These are phyloP conservation scores for Brachypterus glaber DNA, from an alignment of 2,888 invertebrate genomes.

Conservation along the genomic window DNA sequence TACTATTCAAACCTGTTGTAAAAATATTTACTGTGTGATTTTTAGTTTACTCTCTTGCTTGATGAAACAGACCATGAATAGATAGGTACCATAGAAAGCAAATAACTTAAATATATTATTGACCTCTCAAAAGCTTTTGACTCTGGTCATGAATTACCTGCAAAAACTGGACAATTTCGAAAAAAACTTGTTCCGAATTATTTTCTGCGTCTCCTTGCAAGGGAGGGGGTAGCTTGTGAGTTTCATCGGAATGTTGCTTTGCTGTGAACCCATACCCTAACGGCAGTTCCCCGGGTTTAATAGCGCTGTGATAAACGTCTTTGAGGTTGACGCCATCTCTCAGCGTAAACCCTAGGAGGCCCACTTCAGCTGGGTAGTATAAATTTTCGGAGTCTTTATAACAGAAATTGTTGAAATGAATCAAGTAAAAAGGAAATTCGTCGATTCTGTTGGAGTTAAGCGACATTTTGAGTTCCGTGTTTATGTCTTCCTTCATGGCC, in stretches of 20 bases:
- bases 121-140: no score
- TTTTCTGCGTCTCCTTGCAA: conserved; percentile 34
- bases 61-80: no score
- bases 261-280: conserved; percentile 42
- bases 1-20: no score
- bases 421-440: conserved; percentile 12
- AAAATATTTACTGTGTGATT: no score
- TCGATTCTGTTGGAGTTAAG: conserved; percentile 7
- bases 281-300: conserved; percentile 32
- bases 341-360: conserved; percentile 24
- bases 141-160: no score
- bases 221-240: conserved; percentile 43
- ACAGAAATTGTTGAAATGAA: conserved; percentile 28
- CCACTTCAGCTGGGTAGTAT: conserved; percentile 27
- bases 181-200: conserved; percentile 35
- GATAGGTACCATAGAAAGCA: no score
- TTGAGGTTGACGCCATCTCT: conserved; percentile 25
- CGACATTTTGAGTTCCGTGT: conserved; percentile 14
- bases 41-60: no score
- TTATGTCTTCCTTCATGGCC: conserved; percentile 22
- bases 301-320: conserved; percentile 24
- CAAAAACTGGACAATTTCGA: conserved; percentile 38
- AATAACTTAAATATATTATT: no score
- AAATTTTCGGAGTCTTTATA: conserved; percentile 14
- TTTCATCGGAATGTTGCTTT: conserved; percentile 35